A percentile compares a stretch with the other conserved stretches of the same genome.
Conservation (phyloP, 1,140 invertebrate species). For the Scaptodrosophila lebanonensis region DNA sequence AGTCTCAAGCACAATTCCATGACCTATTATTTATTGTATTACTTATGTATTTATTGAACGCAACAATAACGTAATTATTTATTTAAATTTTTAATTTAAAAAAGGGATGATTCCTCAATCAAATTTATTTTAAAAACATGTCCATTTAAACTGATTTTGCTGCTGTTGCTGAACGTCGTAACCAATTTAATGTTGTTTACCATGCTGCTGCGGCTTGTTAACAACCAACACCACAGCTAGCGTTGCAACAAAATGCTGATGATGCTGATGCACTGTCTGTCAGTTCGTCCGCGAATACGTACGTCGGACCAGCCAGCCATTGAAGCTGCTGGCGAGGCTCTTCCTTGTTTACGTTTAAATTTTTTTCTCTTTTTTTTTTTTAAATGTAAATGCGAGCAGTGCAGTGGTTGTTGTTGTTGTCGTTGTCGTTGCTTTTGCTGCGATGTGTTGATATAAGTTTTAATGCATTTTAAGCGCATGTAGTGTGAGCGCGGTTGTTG, state of each 20-base stretch:
- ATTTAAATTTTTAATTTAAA: too few relatives aligned
- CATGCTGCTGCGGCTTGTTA: slow-evolving; percentile 41
- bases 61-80: too few relatives aligned
- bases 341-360: slow-evolving; percentile 60
- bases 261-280: slow-evolving; percentile 1
- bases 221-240: slow-evolving; percentile 18
- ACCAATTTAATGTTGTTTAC: slow-evolving; percentile 42
- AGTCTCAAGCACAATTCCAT: too few relatives aligned
- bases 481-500: slow-evolving; percentile 4
- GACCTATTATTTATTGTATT: too few relatives aligned
- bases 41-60: too few relatives aligned
- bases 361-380: too few relatives aligned
- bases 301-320: not conserved
- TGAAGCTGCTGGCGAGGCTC: slow-evolving; percentile 25
- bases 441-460: slow-evolving; percentile 26
- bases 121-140: too few relatives aligned
- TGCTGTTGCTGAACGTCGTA: slow-evolving; percentile 17
- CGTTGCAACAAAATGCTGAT: slow-evolving; percentile 1
- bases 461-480: slow-evolving; percentile 16
- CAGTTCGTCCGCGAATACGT: not conserved
- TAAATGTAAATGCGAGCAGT: slow-evolving; percentile 52
- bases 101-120: too few relatives aligned
- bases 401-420: not conserved
- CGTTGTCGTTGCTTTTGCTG: slow-evolving; percentile 1
- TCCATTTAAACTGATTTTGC: not conserved